Evolutionary conservation across 2,888 invertebrate species (phyloP), one percentile per base, ranked within the genome.

Genomic region (Orthosia gothica): DNA sequence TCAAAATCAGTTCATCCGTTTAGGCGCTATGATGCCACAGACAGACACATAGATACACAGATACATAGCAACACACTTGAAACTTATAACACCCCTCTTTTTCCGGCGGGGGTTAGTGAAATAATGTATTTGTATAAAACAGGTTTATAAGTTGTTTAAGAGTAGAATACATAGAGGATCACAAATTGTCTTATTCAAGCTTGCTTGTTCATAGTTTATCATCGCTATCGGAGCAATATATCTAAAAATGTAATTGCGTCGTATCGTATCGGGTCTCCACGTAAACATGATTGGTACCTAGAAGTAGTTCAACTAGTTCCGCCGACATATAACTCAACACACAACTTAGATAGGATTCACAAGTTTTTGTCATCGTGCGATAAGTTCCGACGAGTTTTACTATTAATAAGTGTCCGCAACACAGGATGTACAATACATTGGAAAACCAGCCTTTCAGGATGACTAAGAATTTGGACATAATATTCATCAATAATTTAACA

Each of bases 321-420:
- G 57, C 26, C 40, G 20, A 54, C 40, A 55, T 15, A 64, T 26
- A 45, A 52, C 18, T 49, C 11, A 26, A 32, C 61, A 62, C 75
- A 45, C 26, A 64, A 81, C 76, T 69, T 55, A 26, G 61, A 81
- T 65, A 81, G 61, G 61, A 69, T 69, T 65, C 47, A 18, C 54
- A 65, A 74, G 74, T 75, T 57, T 18, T 49, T 52, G 18, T 32
- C 23, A 9, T 16, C 40, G 32, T 23, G 18, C 18, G 18, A 47
- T 45, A 11, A 65, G 23, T 62, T 62, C 2, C 7, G 16, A 32
- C 12, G 13, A n/a, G 18, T n/a, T 26, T 15, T n/a, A 45, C 40
- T 40, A 40, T n/a, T n/a, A n/a, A n/a, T 9, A 40, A 40, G 40
- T 40, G 40, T 40, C 9, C 40, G 40, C 40, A 40, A 40, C 9